Conservation (phyloP, 2,888 invertebrate species). For the Asteroscopus sphinx region DNA sequence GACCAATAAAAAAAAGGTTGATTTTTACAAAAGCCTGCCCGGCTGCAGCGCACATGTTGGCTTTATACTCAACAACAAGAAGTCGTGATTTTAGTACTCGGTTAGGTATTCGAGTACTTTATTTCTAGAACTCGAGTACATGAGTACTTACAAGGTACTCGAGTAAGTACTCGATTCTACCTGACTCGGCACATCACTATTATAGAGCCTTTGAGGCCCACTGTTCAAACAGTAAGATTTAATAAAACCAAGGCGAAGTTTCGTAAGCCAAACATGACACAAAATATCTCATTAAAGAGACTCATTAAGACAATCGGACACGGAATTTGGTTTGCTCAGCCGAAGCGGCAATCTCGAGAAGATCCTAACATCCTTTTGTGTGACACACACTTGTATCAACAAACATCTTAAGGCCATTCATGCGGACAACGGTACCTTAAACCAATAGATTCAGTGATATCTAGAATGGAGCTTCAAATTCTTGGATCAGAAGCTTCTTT, state of each 20-base stretch:
- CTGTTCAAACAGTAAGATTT: constrained; percentile 54
- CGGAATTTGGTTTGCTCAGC: constrained; percentile 82
- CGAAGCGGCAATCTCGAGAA: constrained; percentile 74
- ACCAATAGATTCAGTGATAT: constrained; percentile 28
- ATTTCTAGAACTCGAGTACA: no score
- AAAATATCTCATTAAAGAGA: constrained; percentile 74
- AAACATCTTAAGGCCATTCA: constrained; percentile 65
- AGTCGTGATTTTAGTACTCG: no score
- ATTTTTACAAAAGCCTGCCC: no score
- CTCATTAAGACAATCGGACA: constrained; percentile 72
- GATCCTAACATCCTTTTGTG: constrained; percentile 79
- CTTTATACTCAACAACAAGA: no score
- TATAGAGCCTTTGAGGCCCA: constrained; percentile 21
- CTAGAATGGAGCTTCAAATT: constrained; percentile 31
- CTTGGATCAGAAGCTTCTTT: constrained; percentile 15
- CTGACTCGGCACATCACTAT: no score
- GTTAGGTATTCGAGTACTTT: no score
- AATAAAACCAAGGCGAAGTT: constrained; percentile 56
- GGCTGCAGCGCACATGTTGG: no score
- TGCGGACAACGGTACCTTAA: constrained; percentile 49
- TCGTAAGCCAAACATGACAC: constrained; percentile 65
- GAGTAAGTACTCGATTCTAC: no score
- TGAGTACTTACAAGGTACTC: no score
- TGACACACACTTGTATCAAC: constrained; percentile 76
- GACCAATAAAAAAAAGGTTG: no score